Conservation (phyloP, 2,113 vertebrate genomes). For the Rhadina sibilatrix region DNA sequence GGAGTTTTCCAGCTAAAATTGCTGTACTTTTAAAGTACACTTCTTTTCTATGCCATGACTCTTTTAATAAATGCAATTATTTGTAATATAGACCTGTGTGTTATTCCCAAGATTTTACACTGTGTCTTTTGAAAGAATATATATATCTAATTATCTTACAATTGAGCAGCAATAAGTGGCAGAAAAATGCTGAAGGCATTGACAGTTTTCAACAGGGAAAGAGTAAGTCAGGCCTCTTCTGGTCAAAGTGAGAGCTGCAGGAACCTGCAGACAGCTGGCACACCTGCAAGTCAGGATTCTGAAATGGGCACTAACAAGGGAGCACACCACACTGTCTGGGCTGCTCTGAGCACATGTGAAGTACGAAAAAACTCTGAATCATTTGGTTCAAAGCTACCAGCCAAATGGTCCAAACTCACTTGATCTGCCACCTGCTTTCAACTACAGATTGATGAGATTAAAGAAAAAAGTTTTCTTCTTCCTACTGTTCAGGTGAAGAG, state of each 20-base stretch:
- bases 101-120: neutral
- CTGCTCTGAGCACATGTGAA: neutral
- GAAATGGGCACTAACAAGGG: neutral
- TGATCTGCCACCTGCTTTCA: neutral
- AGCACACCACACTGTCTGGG: neutral
- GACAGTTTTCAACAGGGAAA: neutral
- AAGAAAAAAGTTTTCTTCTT: neutral
- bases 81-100: neutral
- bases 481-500: neutral
- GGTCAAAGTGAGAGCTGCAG: slow-evolving; percentile 47
- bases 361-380: neutral
- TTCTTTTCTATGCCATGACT: neutral
- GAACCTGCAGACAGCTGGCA: neutral
- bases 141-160: neutral
- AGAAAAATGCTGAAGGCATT: neutral
- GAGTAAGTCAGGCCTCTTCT: slow-evolving; percentile 56
- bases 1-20: neutral
- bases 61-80: neutral
- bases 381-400: neutral
- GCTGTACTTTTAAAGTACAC: neutral
- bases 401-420: neutral
- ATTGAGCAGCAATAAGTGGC: neutral
- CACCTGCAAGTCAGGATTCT: neutral
- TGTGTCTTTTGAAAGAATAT: neutral
- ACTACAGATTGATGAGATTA: neutral